A percentile compares a stretch with the other conserved stretches of the same genome.
These are phyloP conservation scores for Uropsilus gracilis DNA, from an alignment of 2,113 vertebrate genomes.

Conservation along the genomic window DNA sequence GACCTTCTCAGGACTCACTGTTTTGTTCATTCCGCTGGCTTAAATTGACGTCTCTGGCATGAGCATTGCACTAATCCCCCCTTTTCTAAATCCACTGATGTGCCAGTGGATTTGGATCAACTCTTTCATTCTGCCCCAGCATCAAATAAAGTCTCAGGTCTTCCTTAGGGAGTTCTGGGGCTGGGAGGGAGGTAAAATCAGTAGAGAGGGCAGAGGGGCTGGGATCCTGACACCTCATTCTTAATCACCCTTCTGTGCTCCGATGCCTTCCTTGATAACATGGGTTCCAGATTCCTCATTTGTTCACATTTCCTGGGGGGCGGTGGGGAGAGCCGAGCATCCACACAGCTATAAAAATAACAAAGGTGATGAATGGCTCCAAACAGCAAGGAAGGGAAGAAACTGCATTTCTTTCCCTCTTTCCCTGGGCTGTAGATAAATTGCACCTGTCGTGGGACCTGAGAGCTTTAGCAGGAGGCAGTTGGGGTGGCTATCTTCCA, in stretches of 20 bases:
- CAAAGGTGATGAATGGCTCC: conserved; percentile 84
- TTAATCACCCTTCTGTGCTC: conserved; percentile 38
- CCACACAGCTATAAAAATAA: conserved; percentile 82
- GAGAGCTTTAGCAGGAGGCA: conserved; percentile 74
- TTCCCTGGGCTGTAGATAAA: conserved; percentile 81
- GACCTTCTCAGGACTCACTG: not conserved
- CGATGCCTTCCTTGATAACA: conserved; percentile 32
- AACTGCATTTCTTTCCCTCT: conserved; percentile 67
- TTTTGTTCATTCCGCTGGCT: not conserved
- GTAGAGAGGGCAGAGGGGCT: not conserved
- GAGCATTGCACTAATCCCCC: not conserved
- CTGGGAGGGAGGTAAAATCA: not conserved
- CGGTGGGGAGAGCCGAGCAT: not conserved
- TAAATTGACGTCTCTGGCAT: not conserved
- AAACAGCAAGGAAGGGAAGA: conserved; percentile 76
- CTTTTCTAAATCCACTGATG: not conserved
- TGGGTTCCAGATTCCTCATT: conserved; percentile 25
- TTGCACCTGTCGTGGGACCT: conserved; percentile 79
- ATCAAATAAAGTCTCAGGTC: not conserved
- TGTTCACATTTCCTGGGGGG: conserved; percentile 62
- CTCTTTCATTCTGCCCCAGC: not conserved
- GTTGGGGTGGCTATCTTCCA: conserved; percentile 63
- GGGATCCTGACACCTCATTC: conserved; percentile 31
- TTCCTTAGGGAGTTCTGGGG: not conserved
- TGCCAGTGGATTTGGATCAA: not conserved